These are phyloP conservation scores for Hypsopygia costalis DNA, from an alignment of 2,888 invertebrate species.

Conservation along the genomic window DNA sequence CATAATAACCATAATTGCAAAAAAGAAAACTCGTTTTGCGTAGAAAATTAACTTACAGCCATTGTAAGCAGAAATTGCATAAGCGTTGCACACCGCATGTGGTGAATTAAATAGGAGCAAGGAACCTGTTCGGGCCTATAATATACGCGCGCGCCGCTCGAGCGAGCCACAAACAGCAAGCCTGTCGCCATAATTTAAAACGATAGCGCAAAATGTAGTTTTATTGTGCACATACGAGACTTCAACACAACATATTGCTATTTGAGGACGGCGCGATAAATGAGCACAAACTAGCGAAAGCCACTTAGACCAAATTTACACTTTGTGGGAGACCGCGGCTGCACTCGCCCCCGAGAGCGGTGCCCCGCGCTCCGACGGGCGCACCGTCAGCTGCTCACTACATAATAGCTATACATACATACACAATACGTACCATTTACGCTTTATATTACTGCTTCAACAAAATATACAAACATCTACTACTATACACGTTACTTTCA, in stretches of 20 bases:
- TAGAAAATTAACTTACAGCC: constrained; percentile 45
- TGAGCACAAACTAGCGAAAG: constrained; percentile 74
- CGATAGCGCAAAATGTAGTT: constrained; percentile 64
- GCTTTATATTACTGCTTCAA: constrained; percentile 9
- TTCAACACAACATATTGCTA: constrained; percentile 61
- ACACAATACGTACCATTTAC: constrained; percentile 20
- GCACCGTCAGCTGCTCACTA: constrained; percentile 62
- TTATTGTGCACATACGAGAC: constrained; percentile 60
- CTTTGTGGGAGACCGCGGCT: constrained; percentile 75
- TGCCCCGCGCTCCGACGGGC: constrained; percentile 35
- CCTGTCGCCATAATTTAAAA: constrained; percentile 69
- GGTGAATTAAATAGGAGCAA: constrained; percentile 70
- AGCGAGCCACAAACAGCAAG: constrained; percentile 59
- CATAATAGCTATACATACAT: constrained; percentile 31
- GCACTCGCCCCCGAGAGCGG: constrained; percentile 40
- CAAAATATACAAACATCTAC: constrained; percentile 6
- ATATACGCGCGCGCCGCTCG: constrained; percentile 49
- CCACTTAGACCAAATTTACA: constrained; percentile 77
- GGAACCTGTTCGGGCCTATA: constrained; percentile 66
- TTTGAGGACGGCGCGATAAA: constrained; percentile 62
- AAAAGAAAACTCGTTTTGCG: constrained; percentile 35
- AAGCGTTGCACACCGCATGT: constrained; percentile 64
- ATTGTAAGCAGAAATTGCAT: constrained; percentile 69
- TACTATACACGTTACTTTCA: constrained; percentile 19
- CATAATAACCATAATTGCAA: constrained; percentile 11